Base-by-base conservation (phyloP, 2,113 vertebrate species). In the Alces alces region DNA sequence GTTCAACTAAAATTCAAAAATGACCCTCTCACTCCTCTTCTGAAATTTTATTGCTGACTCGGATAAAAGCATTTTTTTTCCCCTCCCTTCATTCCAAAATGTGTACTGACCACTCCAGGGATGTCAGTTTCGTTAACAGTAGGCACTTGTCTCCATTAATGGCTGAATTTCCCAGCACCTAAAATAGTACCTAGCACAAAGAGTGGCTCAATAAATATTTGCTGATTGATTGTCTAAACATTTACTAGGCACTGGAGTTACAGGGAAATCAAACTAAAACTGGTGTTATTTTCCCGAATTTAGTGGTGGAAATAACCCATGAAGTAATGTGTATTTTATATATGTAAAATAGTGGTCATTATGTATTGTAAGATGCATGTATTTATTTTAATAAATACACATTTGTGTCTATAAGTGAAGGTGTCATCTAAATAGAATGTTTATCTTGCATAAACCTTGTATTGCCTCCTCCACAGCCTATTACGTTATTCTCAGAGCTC, bases 351-450 rank as follows among this genome's bases (percentile, higher is more conserved):
- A 36, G 17, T 47, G 55, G 23, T 93, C 36, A 55, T 79, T 60
- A 64, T 64, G 28, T 79, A 47, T 33, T 50, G 33, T 94, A 43
- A 91, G 45, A 78, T 90, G 19, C 21, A 8, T 27, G 13, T 79
- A 33, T 66, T 93, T 84, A 96, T 93, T 50, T 93, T 86, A 93
- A 66, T 78, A 93, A 61, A 91, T 55, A 50, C 19, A 55, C 33
- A 84, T 47, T 88, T 64, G 52, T 70, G 60, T 76, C 83, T 58
- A 52, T 64, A 80, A 87, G 43, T 87, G 17, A 82, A 91, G 19
- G 19, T 28, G 36, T 91, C n/a, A 23, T 39, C 28, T 89, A 39
- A 55, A 83, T 36, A 83, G 21, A 50, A 45, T 84, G 27, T 57
- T 89, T n/a, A 76, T 76, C 33, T 54, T 55, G 54, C 28, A 19